These are phyloP conservation scores for cattle (Bos taurus) DNA, from an alignment of 2,113 vertebrate genomes.

Conservation along the genomic window DNA sequence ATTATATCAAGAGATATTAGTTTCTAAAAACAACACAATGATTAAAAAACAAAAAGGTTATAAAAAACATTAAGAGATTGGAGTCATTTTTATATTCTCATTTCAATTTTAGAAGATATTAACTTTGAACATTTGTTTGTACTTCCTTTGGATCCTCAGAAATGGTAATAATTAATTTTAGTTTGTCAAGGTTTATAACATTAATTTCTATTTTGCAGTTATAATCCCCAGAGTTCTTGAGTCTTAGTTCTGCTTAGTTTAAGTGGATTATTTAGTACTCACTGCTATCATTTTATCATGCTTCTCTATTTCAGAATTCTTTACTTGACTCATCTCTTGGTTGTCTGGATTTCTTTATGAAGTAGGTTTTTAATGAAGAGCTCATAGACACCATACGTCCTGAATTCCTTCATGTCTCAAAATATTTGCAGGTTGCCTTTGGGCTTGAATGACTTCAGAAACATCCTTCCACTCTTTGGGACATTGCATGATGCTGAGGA, in stretches of 20 bases:
- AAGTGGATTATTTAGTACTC: background rate
- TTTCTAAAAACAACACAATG: background rate
- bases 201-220: slow-evolving; percentile 2
- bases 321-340: background rate
- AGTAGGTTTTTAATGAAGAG: background rate
- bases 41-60: slow-evolving; percentile 15
- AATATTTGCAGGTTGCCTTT: background rate
- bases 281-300: background rate
- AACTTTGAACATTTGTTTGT: background rate
- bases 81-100: slow-evolving; percentile 17
- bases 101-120: slow-evolving; percentile 30
- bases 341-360: background rate
- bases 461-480: background rate
- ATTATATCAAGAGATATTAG: background rate
- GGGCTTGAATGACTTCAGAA: background rate
- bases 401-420: background rate
- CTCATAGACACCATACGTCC: background rate
- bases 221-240: background rate
- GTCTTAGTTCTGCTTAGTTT: slow-evolving; percentile 10
- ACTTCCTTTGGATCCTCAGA: background rate
- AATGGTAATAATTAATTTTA: slow-evolving; percentile 28
- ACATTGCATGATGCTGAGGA: background rate
- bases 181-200: slow-evolving; percentile 2
- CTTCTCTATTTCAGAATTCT: background rate
- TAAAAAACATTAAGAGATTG: background rate